A percentile compares a stretch with the other conserved stretches of the same genome.
These are phyloP conservation scores for Trichonephila clavipes DNA, from an alignment of 1,140 invertebrate species.

Conservation along the genomic window DNA sequence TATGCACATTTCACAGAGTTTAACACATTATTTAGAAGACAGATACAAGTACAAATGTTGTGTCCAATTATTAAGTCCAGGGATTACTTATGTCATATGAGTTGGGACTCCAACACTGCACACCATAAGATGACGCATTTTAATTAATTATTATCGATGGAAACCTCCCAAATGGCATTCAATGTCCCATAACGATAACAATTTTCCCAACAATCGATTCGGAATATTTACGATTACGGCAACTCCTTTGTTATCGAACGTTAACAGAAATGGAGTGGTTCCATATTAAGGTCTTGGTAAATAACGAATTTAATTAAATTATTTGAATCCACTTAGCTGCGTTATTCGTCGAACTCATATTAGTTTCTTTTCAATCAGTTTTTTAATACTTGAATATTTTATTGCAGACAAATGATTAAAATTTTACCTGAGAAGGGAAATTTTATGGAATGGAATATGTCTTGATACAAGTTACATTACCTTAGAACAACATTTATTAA, in stretches of 20 bases:
- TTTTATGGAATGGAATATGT: no score
- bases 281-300: not conserved
- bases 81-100: conserved; percentile 41
- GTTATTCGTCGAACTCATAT: not conserved
- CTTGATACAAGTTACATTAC: no score
- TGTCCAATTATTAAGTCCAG: not conserved
- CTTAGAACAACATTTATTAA: no score
- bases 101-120: not conserved
- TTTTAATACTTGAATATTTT: no score
- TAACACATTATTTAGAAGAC: not conserved
- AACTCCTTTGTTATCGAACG: conserved; percentile 22
- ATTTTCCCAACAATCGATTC: conserved; percentile 12
- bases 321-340: not conserved
- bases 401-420: no score
- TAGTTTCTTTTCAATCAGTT: no score
- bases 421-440: no score
- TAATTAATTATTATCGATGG: conserved; percentile 31
- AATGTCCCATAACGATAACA: conserved; percentile 34
- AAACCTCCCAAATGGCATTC: conserved; percentile 21
- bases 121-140: not conserved
- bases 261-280: conserved; percentile 12
- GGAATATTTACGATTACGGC: conserved; percentile 9
- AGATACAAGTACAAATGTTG: not conserved
- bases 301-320: not conserved
- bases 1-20: not conserved